A percentile compares a stretch with the other conserved stretches of the same genome.
Conservation (phyloP, 2,888 invertebrate species). For the Mayetiola destructor region DNA sequence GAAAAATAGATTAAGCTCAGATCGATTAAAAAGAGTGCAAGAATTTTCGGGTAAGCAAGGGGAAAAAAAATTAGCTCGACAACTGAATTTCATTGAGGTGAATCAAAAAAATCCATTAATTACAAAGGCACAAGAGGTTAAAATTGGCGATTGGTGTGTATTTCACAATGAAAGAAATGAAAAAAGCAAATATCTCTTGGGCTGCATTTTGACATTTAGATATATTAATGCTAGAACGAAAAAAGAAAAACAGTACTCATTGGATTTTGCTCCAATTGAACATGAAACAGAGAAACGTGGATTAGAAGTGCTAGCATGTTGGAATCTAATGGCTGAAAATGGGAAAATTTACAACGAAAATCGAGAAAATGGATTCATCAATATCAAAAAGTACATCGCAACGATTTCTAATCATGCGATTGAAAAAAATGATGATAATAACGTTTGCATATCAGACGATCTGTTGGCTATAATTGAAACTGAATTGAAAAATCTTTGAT, state of each 20-base stretch:
- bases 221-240: neutral
- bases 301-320: neutral
- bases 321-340: neutral
- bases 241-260: neutral
- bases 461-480: no score
- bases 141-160: neutral
- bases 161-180: neutral
- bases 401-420: neutral
- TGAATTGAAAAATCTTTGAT: no score
- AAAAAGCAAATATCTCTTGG: neutral
- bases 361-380: neutral
- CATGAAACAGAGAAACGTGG: neutral
- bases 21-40: neutral
- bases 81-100: neutral
- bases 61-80: neutral
- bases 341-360: neutral
- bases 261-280: neutral
- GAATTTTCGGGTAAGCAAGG: neutral
- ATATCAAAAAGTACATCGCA: neutral
- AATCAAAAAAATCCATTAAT: neutral
- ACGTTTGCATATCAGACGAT: no score
- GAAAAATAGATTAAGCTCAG: neutral
- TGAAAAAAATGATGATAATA: no score
- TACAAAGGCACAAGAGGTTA: neutral
- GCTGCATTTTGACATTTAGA: neutral